Percentiles rank a stretch among this genome's conserved stretches.
Evolutionary conservation across 2,113 vertebrate species (phyloP).

Genomic region (Hydropotes inermis): DNA sequence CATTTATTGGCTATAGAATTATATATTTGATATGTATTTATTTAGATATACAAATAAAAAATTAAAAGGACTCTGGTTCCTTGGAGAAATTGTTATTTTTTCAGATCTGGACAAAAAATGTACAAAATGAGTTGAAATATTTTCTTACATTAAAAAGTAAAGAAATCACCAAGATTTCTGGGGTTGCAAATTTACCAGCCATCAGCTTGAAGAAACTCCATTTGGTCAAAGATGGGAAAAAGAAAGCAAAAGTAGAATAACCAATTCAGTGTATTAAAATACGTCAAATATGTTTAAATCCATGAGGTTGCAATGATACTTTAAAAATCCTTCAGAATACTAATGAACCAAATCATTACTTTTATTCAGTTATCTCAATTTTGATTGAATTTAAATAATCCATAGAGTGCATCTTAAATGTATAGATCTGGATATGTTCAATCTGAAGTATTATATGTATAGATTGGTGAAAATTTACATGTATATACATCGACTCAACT

Average conservation of each 20-base stretch:
- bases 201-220: not conserved
- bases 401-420: not conserved
- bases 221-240: not conserved
- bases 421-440: not conserved
- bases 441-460: not conserved
- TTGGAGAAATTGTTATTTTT: not conserved
- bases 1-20: not conserved
- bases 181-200: not conserved
- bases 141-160: slow-evolving; percentile 29
- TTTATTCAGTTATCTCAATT: slow-evolving; percentile 17
- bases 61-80: not conserved
- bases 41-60: not conserved
- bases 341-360: not conserved
- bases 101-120: slow-evolving; percentile 9
- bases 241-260: not conserved
- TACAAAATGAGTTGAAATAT: not conserved
- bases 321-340: not conserved
- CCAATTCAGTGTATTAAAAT: not conserved
- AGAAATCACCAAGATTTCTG: not conserved
- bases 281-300: not conserved
- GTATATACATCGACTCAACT: not conserved
- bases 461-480: not conserved
- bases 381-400: not conserved
- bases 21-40: not conserved
- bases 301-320: not conserved